Evolutionary conservation across 2,797 vertebrate species (phyloP).

Genomic region (Melanotaenia parkinsoni): DNA sequence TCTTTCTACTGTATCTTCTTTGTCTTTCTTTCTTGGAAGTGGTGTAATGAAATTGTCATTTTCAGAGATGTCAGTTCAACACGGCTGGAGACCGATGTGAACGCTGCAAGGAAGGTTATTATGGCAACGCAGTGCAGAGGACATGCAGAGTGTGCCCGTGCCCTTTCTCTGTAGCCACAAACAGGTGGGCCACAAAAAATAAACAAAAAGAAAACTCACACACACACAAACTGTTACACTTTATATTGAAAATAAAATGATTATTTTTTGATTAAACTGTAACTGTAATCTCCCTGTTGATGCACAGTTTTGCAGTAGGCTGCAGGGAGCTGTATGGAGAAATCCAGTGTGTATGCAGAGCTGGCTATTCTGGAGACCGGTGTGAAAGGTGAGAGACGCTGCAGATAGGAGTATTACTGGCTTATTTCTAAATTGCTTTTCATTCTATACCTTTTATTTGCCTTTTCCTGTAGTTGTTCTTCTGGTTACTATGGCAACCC

Average conservation of each 20-base stretch:
- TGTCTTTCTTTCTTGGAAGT: not conserved
- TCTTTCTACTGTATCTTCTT: not conserved
- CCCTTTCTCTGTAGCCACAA: slow-evolving; percentile 79
- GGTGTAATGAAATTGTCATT: slow-evolving; percentile 45
- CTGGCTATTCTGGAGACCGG: slow-evolving; percentile 87
- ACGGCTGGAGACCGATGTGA: slow-evolving; percentile 92
- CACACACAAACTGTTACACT: not conserved
- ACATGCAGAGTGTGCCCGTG: slow-evolving; percentile 89
- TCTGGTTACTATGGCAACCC: slow-evolving; percentile 94
- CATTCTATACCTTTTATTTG: slow-evolving; percentile 18
- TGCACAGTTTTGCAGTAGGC: slow-evolving; percentile 88
- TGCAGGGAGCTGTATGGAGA: slow-evolving; percentile 83
- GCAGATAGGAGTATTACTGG: not conserved
- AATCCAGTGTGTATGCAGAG: slow-evolving; percentile 88
- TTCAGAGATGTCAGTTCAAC: slow-evolving; percentile 90
- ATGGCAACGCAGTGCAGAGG: slow-evolving; percentile 82
- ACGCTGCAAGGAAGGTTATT: slow-evolving; percentile 90
- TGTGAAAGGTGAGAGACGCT: slow-evolving; percentile 88
- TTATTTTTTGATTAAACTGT: slow-evolving; percentile 2
- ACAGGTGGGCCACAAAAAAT: slow-evolving; percentile 83
- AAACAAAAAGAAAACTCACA: not conserved
- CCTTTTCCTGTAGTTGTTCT: slow-evolving; percentile 86
- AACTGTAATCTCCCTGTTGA: slow-evolving; percentile 14
- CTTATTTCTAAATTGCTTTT: slow-evolving; percentile 1
- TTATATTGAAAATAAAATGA: not conserved